These are phyloP conservation scores for Pelecanoides urinatrix DNA, from an alignment of 2,113 vertebrate species.

Conservation along the genomic window DNA sequence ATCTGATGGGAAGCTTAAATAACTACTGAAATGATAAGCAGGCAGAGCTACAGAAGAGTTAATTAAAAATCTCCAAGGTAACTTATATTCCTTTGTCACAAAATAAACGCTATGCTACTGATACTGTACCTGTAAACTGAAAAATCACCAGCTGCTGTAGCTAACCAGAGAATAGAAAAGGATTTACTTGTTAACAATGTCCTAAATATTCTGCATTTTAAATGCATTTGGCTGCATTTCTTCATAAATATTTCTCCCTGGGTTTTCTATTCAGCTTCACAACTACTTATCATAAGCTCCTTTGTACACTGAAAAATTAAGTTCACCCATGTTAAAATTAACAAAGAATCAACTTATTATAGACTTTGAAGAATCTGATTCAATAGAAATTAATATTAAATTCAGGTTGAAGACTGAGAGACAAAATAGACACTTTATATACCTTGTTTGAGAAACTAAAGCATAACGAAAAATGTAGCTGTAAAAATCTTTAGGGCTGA, in stretches of 20 bases:
- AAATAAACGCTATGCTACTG: constrained; percentile 51
- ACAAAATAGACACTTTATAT: not conserved
- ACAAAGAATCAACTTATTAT: not conserved
- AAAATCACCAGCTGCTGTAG: constrained; percentile 43
- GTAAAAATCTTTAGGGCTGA: not conserved
- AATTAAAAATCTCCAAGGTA: constrained; percentile 76
- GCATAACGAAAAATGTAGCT: not conserved
- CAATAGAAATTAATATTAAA: constrained; percentile 12
- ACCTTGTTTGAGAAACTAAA: not conserved
- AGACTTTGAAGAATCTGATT: not conserved
- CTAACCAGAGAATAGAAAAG: not conserved
- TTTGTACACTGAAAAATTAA: constrained; percentile 30
- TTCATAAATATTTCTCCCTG: constrained; percentile 11
- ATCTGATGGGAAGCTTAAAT: constrained; percentile 68
- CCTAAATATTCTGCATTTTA: constrained; percentile 28
- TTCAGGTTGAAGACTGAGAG: not conserved
- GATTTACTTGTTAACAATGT: not conserved
- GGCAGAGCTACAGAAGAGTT: constrained; percentile 66
- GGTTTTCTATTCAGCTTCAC: constrained; percentile 34
- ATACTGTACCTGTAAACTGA: constrained; percentile 64
- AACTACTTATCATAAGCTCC: constrained; percentile 4
- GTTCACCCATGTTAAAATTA: constrained; percentile 46
- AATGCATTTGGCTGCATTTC: not conserved
- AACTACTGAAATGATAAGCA: constrained; percentile 66
- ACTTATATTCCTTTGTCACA: constrained; percentile 71